Conservation (phyloP, 2,888 invertebrate species). For the Bedellia somnulentella region DNA sequence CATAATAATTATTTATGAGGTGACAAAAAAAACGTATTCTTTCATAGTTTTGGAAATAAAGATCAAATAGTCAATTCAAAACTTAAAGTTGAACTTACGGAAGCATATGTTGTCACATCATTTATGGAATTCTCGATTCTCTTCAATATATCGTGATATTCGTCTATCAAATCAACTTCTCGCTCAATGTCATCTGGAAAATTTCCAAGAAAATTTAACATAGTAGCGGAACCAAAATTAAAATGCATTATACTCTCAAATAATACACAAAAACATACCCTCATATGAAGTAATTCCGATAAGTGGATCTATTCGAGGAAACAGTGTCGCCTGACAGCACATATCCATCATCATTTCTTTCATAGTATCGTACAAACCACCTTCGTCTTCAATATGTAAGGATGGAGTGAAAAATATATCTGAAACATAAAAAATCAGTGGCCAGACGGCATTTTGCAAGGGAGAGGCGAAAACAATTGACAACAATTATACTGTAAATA, state of each 20-base stretch:
- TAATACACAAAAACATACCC: conserved; percentile 20
- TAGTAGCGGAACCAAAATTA: background rate
- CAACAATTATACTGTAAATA: too few species aligned
- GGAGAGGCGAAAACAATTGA: too few species aligned
- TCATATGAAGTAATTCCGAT: conserved; percentile 39
- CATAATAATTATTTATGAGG: too few species aligned
- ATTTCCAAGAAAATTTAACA: background rate
- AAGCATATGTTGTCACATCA: conserved; percentile 33
- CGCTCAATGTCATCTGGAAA: conserved; percentile 60
- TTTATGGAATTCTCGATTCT: conserved; percentile 48
- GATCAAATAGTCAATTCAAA: conserved; percentile 9
- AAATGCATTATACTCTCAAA: too few species aligned
- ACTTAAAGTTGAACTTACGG: conserved; percentile 20
- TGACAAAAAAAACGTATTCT: too few species aligned
- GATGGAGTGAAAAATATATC: conserved; percentile 74
- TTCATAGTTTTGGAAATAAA: too few species aligned
- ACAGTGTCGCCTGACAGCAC: conserved; percentile 71
- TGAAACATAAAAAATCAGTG: conserved; percentile 15
- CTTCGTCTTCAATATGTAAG: conserved; percentile 65
- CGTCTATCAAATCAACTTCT: conserved; percentile 62
- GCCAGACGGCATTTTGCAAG: background rate
- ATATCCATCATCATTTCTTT: conserved; percentile 75
- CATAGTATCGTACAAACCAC: conserved; percentile 69
- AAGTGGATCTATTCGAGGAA: conserved; percentile 66
- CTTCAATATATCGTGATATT: conserved; percentile 55